A percentile compares a stretch with the other conserved stretches of the same genome.
phyloP scores from a whole-genome alignment of 1,140 invertebrate genomes.

The Papilio aristodemus region DNA sequence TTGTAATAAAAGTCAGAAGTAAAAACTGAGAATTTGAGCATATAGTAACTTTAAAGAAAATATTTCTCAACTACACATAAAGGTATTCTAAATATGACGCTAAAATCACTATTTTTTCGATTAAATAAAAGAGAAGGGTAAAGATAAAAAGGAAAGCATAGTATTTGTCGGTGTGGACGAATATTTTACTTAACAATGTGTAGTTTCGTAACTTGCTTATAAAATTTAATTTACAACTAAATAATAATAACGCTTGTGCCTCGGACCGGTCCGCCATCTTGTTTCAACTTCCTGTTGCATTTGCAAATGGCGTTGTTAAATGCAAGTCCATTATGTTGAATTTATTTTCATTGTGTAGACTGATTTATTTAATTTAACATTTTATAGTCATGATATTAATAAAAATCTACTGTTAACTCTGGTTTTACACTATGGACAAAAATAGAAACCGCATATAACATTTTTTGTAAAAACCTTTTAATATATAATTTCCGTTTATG shows the following conservation, averaged over 20 bases:
- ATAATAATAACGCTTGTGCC: no score
- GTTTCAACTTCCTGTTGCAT: conserved; percentile 8
- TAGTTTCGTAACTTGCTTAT: no score
- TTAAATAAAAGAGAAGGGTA: no score
- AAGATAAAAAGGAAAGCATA: no score
- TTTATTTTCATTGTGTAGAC: background rate
- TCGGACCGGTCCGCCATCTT: background rate
- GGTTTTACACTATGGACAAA: no score
- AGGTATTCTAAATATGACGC: background rate
- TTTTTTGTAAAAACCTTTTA: no score
- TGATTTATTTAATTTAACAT: background rate
- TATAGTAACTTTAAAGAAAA: background rate
- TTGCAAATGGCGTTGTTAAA: conserved; percentile 8
- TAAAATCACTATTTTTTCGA: no score
- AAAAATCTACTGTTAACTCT: background rate
- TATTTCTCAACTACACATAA: background rate
- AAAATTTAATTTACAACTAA: no score
- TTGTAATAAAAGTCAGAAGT: background rate
- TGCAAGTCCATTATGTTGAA: background rate
- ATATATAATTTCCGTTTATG: no score
- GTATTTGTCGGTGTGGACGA: no score
- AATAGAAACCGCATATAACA: background rate
- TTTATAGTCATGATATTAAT: background rate
- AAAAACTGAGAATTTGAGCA: background rate
- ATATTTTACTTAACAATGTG: no score